Evolutionary conservation across 2,797 vertebrate species (phyloP).

Genomic region (Margarornis squamiger): DNA sequence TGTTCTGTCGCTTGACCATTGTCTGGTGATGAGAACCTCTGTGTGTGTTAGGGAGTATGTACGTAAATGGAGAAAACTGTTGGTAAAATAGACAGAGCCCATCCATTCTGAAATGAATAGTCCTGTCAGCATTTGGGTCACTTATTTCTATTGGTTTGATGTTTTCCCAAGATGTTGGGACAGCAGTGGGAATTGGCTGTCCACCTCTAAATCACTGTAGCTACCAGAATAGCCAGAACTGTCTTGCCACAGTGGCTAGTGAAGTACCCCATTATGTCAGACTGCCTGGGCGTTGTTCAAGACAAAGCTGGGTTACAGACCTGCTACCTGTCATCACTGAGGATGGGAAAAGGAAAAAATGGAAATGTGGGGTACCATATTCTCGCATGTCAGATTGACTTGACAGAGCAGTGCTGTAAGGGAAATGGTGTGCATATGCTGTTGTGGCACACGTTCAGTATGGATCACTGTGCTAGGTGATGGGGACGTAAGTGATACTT

Average conservation of each 20-base stretch:
- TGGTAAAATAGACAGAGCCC: neutral
- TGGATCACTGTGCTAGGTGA: neutral
- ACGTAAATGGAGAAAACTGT: neutral
- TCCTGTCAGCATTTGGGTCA: neutral
- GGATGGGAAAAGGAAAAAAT: neutral
- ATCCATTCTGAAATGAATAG: neutral
- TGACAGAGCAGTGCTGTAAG: neutral
- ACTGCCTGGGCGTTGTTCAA: neutral
- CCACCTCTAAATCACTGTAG: neutral
- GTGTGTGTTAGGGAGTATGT: neutral
- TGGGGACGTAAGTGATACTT: neutral
- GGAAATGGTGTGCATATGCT: neutral
- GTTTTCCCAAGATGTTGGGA: neutral
- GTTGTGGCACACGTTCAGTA: neutral
- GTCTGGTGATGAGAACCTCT: neutral
- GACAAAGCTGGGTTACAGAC: neutral
- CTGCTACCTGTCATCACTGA: neutral
- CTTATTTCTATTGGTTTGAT: neutral
- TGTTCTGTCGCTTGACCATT: neutral
- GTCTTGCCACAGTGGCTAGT: neutral
- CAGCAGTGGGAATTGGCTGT: neutral
- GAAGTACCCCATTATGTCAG: rapidly evolving
- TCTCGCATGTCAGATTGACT: neutral
- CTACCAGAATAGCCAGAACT: neutral
- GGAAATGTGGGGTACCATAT: neutral